Evolutionary conservation across 2,888 invertebrate species (phyloP).

Genomic region (Stomorhina lunata): DNA sequence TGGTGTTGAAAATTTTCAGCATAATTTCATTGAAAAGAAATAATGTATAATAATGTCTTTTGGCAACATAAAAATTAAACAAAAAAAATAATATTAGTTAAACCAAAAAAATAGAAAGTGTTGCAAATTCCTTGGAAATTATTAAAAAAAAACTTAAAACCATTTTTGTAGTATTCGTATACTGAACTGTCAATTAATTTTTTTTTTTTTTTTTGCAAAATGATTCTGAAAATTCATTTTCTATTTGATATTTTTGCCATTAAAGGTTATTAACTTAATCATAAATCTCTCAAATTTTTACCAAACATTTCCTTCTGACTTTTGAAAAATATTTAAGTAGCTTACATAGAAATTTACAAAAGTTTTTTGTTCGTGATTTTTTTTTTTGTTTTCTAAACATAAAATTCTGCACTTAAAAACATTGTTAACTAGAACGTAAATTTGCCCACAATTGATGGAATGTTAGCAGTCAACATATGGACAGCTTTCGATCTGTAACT

Average conservation of each 20-base stretch:
- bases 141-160: background rate
- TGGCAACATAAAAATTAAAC: background rate
- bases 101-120: slow-evolving; percentile 47
- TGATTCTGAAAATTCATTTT: slow-evolving; percentile 31
- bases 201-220: background rate
- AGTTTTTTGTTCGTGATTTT: no score
- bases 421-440: slow-evolving; percentile 63
- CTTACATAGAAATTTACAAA: slow-evolving; percentile 6
- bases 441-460: slow-evolving; percentile 67
- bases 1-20: slow-evolving; percentile 30
- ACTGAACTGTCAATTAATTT: slow-evolving; percentile 41
- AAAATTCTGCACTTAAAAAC: slow-evolving; percentile 28
- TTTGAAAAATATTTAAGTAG: slow-evolving; percentile 39
- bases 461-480: slow-evolving; percentile 65
- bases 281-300: slow-evolving; percentile 51
- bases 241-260: slow-evolving; percentile 46
- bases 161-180: background rate
- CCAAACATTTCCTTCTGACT: slow-evolving; percentile 10
- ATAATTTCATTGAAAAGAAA: background rate
- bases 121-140: slow-evolving; percentile 28
- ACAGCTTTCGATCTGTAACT: slow-evolving; percentile 66
- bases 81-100: background rate
- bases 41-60: background rate
- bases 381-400: no score
- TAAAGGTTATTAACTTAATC: slow-evolving; percentile 55